Conservation (phyloP, 2,113 vertebrate species). For the Capricornis sumatraensis region DNA sequence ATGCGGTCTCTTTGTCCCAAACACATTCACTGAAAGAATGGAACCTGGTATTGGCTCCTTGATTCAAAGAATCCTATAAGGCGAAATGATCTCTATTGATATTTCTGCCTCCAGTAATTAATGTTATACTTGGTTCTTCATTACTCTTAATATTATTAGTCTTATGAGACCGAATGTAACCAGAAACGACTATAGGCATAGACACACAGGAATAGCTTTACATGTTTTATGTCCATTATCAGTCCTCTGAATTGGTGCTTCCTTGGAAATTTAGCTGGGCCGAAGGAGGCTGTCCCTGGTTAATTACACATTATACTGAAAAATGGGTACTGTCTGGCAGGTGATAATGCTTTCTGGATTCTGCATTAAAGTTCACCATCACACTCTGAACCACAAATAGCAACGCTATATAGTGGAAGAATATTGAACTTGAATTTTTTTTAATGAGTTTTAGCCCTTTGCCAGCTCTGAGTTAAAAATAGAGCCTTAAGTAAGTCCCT, state of each 20-base stretch:
- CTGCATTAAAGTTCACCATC: not conserved
- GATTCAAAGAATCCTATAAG: not conserved
- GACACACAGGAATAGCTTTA: not conserved
- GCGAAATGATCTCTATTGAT: not conserved
- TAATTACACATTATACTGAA: not conserved
- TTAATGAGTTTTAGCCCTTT: not conserved
- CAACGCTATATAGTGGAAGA: not conserved
- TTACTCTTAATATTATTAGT: not conserved
- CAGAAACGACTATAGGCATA: not conserved
- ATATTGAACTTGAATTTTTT: not conserved
- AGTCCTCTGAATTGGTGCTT: not conserved
- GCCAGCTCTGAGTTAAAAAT: conserved; percentile 3
- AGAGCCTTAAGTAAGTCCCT: not conserved
- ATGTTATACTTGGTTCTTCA: not conserved
- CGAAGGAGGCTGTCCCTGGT: not conserved
- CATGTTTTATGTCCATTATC: not conserved
- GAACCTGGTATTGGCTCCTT: not conserved
- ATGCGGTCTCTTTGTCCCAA: not conserved
- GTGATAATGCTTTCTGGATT: not conserved
- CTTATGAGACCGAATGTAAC: not conserved
- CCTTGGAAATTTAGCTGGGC: not conserved
- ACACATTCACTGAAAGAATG: not conserved
- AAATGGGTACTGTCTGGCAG: not conserved
- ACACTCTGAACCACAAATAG: not conserved
- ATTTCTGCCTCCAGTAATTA: not conserved